Evolutionary conservation across 1,140 invertebrate genomes (phyloP).

Genomic region (Ips typographus): DNA sequence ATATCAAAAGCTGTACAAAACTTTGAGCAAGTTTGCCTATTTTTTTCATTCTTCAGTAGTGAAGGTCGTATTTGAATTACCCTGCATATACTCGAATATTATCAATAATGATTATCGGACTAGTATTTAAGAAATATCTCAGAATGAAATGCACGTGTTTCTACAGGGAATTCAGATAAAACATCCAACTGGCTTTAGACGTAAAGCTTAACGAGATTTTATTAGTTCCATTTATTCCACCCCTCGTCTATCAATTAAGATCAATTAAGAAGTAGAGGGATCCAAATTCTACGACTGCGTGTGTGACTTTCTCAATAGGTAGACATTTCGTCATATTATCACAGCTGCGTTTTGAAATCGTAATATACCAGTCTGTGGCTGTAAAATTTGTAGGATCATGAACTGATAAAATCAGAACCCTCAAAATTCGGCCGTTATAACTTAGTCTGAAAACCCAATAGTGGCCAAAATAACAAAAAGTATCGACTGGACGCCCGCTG

Average conservation of each 20-base stretch:
- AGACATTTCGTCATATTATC: too few species aligned
- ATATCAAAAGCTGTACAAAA: too few species aligned
- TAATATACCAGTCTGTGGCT: too few species aligned
- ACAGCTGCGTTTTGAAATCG: too few species aligned
- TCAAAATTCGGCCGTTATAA: constrained; percentile 25
- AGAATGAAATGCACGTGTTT: too few species aligned
- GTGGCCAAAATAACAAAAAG: constrained; percentile 35
- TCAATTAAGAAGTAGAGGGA: constrained; percentile 12
- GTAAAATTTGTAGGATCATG: neutral
- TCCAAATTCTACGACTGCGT: constrained; percentile 17
- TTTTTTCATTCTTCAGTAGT: too few species aligned
- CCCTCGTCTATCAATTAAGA: constrained; percentile 28
- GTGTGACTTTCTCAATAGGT: neutral
- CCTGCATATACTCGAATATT: too few species aligned
- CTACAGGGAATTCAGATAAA: too few species aligned
- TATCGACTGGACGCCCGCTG: constrained; percentile 27
- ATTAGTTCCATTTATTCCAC: constrained; percentile 18
- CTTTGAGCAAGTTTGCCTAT: too few species aligned
- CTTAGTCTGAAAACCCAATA: constrained; percentile 29
- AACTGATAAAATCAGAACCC: constrained; percentile 28
- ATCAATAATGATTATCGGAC: too few species aligned
- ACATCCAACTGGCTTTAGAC: neutral
- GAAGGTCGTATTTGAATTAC: too few species aligned
- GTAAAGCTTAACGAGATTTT: constrained; percentile 23
- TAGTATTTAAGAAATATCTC: too few species aligned